phyloP scores from a whole-genome alignment of 2,113 vertebrate species.

The Istiophorus platypterus region DNA sequence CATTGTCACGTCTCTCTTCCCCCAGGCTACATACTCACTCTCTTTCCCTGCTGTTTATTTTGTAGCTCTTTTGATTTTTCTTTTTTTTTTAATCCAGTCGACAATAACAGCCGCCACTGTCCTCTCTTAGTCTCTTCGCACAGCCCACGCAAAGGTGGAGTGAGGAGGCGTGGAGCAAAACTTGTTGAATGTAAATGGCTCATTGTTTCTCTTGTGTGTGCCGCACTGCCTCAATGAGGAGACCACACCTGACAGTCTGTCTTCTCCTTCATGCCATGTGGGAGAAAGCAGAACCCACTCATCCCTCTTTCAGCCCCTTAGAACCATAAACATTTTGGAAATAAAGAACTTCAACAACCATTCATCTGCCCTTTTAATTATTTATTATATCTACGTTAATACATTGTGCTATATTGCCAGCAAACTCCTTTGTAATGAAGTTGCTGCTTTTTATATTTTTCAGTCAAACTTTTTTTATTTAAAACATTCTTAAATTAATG shows the following conservation, averaged over 20 bases:
- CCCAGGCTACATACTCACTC: conserved; percentile 51
- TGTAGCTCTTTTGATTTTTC: conserved; percentile 62
- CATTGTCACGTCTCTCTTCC: conserved; percentile 57
- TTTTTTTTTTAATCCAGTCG: conserved; percentile 61
- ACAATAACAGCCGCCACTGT: conserved; percentile 59
- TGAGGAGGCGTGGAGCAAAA: conserved; percentile 61
- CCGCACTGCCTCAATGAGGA: conserved; percentile 28
- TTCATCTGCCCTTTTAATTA: not conserved
- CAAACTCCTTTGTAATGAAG: not conserved
- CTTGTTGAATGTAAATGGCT: conserved; percentile 71
- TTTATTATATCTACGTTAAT: not conserved
- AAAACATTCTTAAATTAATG: not conserved
- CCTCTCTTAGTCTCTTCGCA: conserved; percentile 11
- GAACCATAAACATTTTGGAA: not conserved
- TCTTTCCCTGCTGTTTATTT: conserved; percentile 59
- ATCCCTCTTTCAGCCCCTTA: conserved; percentile 3
- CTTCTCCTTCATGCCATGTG: not conserved
- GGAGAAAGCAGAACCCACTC: conserved; percentile 18
- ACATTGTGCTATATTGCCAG: not conserved
- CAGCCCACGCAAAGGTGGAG: conserved; percentile 50
- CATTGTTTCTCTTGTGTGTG: conserved; percentile 51
- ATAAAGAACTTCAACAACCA: not conserved
- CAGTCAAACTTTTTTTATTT: not conserved
- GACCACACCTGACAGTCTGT: conserved; percentile 40
- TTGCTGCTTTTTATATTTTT: not conserved